Percentiles rank a stretch among this genome's conserved stretches.
Evolutionary conservation across 2,797 vertebrate genomes (phyloP).

Genomic region (Paguma larvata): DNA sequence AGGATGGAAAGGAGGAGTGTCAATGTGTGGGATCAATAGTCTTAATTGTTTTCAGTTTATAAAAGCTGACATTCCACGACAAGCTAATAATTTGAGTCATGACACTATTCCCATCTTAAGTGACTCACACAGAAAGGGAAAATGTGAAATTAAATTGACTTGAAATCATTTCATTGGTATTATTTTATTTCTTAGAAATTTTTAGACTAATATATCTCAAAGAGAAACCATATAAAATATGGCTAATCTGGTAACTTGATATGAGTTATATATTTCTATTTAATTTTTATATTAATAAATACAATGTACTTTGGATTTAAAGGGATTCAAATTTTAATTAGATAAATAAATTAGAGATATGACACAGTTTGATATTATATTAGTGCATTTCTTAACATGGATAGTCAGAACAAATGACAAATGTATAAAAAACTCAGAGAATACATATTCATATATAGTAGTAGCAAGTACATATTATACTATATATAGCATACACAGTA

Average conservation of each 20-base stretch:
- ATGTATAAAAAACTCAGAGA: background rate
- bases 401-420: background rate
- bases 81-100: slow-evolving; percentile 5
- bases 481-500: background rate
- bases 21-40: background rate
- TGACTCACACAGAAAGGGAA: background rate
- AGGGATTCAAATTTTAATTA: slow-evolving; percentile 24
- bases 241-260: background rate
- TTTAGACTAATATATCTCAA: background rate
- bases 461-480: background rate
- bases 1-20: background rate
- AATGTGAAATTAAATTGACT: slow-evolving; percentile 7
- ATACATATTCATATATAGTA: background rate
- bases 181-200: slow-evolving; percentile 27
- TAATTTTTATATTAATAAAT: background rate
- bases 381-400: background rate
- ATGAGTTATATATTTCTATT: background rate
- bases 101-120: background rate
- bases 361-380: background rate
- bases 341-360: background rate
- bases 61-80: background rate
- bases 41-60: background rate
- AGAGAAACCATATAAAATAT: background rate
- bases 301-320: background rate
- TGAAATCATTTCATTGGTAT: background rate